Evolutionary conservation across 2,888 invertebrate genomes (phyloP).

Genomic region (Acanthosoma haemorrhoidale): DNA sequence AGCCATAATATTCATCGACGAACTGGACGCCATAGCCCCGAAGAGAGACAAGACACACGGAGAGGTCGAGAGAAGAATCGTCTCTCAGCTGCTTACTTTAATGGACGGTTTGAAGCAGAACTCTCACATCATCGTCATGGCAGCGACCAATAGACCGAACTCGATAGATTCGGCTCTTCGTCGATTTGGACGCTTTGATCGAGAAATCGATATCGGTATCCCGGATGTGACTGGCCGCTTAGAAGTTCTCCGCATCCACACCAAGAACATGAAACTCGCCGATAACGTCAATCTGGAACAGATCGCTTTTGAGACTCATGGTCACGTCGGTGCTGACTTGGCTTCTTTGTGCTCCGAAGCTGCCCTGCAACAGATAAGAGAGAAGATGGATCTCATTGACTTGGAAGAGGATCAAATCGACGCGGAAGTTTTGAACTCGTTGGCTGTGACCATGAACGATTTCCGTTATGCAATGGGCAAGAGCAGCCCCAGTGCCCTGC

Average conservation of each 20-base stretch:
- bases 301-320: constrained; percentile 96
- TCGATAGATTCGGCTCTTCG: constrained; percentile 95
- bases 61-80: constrained; percentile 96
- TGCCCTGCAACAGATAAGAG: constrained; percentile 58
- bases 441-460: constrained; percentile 98
- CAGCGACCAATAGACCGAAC: constrained; percentile 97
- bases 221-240: constrained; percentile 96
- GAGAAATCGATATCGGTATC: constrained; percentile 98
- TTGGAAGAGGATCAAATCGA: constrained; percentile 98
- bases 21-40: constrained; percentile 97
- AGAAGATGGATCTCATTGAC: constrained; percentile 99
- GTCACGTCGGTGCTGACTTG: constrained; percentile 97
- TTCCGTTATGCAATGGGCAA: constrained; percentile 98
- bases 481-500: constrained; percentile 94
- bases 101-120: constrained; percentile 99
- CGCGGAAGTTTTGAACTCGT: constrained; percentile 90
- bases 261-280: constrained; percentile 97
- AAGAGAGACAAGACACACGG: constrained; percentile 99
- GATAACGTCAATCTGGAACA: constrained; percentile 98
- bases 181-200: constrained; percentile 95
- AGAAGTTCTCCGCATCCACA: constrained; percentile 95
- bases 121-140: constrained; percentile 98
- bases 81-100: constrained; percentile 91
- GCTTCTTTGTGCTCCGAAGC: constrained; percentile 93
- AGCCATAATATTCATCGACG: constrained; percentile 98